Evolutionary conservation across 2,888 invertebrate genomes (phyloP).

Genomic region (Hedychridium roseum): DNA sequence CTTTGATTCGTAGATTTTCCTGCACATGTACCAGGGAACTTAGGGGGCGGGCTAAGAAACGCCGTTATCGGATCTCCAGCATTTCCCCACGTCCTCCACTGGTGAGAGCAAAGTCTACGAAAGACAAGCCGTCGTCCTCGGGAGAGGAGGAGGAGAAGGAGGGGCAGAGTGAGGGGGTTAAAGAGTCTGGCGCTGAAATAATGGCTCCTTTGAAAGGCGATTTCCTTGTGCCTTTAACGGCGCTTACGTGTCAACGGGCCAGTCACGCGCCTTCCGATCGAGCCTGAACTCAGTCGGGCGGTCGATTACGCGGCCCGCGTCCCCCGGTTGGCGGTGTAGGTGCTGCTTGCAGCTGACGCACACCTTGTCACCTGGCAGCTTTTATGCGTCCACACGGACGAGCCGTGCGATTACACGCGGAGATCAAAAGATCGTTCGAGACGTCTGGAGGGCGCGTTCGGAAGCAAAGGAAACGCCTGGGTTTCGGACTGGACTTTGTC

Average conservation of each 20-base stretch:
- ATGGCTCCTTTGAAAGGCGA: slow-evolving; percentile 35
- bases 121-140: no score
- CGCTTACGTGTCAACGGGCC: slow-evolving; percentile 36
- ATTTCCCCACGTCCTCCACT: no score
- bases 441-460: background rate
- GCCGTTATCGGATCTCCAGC: no score
- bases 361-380: background rate
- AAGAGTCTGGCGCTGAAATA: slow-evolving; percentile 18
- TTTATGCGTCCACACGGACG: background rate
- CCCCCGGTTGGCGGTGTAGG: slow-evolving; percentile 2
- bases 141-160: background rate
- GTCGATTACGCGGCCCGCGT: slow-evolving; percentile 18
- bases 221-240: slow-evolving; percentile 33
- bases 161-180: background rate
- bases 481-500: no score
- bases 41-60: no score
- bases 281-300: slow-evolving; percentile 7
- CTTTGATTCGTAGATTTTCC: no score
- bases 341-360: background rate
- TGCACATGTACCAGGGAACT: no score
- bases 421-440: slow-evolving; percentile 20
- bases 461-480: background rate
- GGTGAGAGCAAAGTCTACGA: no score
- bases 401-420: background rate
- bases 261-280: slow-evolving; percentile 22